Conservation (phyloP, 1,140 invertebrate species). For the Cotesia vestalis region DNA sequence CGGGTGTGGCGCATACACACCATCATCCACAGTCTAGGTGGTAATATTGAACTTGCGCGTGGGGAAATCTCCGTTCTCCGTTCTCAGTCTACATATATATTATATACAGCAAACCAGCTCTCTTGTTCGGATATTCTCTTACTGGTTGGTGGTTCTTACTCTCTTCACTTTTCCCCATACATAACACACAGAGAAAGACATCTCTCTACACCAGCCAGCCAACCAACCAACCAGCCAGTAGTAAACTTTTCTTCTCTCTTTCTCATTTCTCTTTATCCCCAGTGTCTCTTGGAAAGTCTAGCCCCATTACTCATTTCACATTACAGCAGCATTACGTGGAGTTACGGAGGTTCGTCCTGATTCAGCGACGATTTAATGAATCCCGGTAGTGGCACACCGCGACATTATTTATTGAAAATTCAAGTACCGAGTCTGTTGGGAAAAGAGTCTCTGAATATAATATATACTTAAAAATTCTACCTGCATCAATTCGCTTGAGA, state of each 20-base stretch:
- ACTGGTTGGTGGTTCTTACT: background rate
- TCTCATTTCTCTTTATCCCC: conserved; percentile 1
- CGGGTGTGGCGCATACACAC: conserved; percentile 18
- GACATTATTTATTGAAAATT: conserved; percentile 45
- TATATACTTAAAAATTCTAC: too few relatives aligned
- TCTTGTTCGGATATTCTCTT: background rate
- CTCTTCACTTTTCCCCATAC: too few relatives aligned
- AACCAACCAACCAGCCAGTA: background rate
- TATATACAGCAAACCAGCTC: background rate
- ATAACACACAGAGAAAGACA: too few relatives aligned
- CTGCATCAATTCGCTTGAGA: too few relatives aligned
- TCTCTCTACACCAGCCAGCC: too few relatives aligned
- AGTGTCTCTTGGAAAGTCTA: conserved; percentile 31
- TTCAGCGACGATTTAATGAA: conserved; percentile 47
- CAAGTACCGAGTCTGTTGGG: too few relatives aligned
- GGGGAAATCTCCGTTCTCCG: background rate
- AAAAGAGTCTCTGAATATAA: too few relatives aligned
- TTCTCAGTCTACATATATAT: background rate
- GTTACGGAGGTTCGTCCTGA: conserved; percentile 37
- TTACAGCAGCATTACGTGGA: conserved; percentile 42
- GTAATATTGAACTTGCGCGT: conserved; percentile 41
- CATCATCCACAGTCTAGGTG: conserved; percentile 16
- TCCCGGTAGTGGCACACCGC: conserved; percentile 32
- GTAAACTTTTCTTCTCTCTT: too few relatives aligned
- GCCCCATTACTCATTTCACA: conserved; percentile 49